These are phyloP conservation scores for Oncorhynchus nerka DNA, from an alignment of 2,113 vertebrate genomes.

Conservation along the genomic window DNA sequence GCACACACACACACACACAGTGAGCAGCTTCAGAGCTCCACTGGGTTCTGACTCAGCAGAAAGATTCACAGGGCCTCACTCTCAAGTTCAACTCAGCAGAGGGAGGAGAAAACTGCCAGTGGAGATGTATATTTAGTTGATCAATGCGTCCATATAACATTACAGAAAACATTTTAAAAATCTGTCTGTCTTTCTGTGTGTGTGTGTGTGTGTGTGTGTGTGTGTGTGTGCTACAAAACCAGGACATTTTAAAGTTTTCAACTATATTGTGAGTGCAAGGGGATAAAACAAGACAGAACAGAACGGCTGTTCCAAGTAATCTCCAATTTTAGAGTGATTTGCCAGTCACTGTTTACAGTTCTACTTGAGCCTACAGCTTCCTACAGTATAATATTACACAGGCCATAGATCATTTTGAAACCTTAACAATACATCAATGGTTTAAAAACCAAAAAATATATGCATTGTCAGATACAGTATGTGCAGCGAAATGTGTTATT, in stretches of 20 bases:
- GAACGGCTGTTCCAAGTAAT: not conserved
- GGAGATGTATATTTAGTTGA: not conserved
- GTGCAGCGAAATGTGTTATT: too few species aligned
- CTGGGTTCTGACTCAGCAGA: slow-evolving; percentile 12
- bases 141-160: not conserved
- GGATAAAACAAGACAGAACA: not conserved
- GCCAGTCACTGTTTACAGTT: not conserved
- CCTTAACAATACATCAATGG: not conserved
- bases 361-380: slow-evolving; percentile 1
- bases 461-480: too few species aligned
- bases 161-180: not conserved
- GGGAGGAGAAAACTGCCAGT: not conserved
- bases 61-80: slow-evolving; percentile 2
- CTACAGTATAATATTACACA: not conserved
- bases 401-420: not conserved
- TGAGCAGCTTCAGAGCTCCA: slow-evolving; percentile 6
- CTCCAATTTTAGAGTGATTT: slow-evolving; percentile 15
- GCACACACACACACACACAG: slow-evolving; percentile 21
- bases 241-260: not conserved
- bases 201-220: not conserved
- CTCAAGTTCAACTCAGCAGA: slow-evolving; percentile 2
- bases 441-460: not conserved
- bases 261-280: not conserved
- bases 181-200: not conserved
- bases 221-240: too few species aligned